phyloP scores from a whole-genome alignment of 1,140 invertebrate species.

The Piezodorus guildinii region DNA sequence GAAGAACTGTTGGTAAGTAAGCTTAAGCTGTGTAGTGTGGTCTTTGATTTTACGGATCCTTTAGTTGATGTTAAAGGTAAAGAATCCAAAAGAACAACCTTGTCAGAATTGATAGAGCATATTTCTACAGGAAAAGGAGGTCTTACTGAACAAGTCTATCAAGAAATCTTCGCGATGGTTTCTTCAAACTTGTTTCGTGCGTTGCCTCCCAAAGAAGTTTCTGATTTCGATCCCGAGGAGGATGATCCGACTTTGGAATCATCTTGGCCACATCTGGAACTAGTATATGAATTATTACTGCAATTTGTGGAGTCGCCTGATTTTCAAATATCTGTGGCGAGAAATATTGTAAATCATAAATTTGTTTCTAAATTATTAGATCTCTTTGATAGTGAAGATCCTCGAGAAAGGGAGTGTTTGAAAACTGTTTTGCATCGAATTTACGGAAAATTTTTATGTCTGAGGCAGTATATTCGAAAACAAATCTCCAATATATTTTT shows the following conservation, averaged over 20 bases:
- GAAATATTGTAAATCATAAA: constrained; percentile 97
- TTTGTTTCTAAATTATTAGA: constrained; percentile 84
- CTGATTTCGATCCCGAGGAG: constrained; percentile 98
- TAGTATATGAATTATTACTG: constrained; percentile 96
- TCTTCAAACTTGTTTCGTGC: constrained; percentile 92
- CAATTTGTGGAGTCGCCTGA: constrained; percentile 91
- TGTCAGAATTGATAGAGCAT: not conserved
- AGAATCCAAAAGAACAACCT: not conserved
- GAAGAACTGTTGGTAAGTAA: no score
- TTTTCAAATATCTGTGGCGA: constrained; percentile 91
- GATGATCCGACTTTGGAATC: constrained; percentile 97
- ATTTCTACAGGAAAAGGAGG: not conserved
- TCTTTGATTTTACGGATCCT: not conserved
- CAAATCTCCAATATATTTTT: constrained; percentile 99
- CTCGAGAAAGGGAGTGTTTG: constrained; percentile 93
- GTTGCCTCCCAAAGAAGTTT: constrained; percentile 93
- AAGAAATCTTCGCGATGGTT: constrained; percentile 44
- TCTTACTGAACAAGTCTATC: not conserved
- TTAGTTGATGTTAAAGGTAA: not conserved
- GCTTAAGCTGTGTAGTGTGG: no score
- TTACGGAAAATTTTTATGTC: constrained; percentile 96
- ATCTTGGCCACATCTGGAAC: constrained; percentile 86
- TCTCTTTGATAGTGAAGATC: constrained; percentile 97
- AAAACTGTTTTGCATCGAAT: constrained; percentile 98
- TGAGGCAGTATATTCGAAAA: constrained; percentile 97